Conservation (phyloP, 2,797 vertebrate species). For the Orestias chungarensis region DNA sequence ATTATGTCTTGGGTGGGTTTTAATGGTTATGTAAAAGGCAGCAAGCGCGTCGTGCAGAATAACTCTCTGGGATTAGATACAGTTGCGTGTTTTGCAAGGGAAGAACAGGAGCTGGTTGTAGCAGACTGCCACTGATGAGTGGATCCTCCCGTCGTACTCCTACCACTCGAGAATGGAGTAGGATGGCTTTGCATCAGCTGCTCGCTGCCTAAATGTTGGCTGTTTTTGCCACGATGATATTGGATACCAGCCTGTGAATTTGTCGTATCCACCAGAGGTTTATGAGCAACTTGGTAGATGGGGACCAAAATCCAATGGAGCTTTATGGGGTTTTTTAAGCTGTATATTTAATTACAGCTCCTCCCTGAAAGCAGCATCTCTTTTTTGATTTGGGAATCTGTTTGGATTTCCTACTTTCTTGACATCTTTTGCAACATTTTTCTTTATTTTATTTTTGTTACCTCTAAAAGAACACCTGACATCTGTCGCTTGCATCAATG, state of each 20-base stretch:
- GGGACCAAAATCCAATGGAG: too few species aligned
- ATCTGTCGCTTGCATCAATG: neutral
- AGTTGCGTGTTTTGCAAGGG: conserved; percentile 38
- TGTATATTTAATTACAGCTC: conserved; percentile 1
- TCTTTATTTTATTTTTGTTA: conserved; percentile 8
- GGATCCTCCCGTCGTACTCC: conserved; percentile 20
- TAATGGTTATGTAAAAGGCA: conserved; percentile 83
- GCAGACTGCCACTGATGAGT: conserved; percentile 41
- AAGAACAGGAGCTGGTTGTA: conserved; percentile 34
- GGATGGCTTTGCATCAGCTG: conserved; percentile 27
- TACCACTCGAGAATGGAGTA: conserved; percentile 14
- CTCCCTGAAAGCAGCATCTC: neutral
- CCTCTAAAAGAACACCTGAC: neutral
- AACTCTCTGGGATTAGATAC: conserved; percentile 82
- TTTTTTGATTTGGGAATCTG: neutral
- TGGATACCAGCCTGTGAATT: conserved; percentile 35
- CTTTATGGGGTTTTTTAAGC: too few species aligned
- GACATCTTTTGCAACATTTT: neutral
- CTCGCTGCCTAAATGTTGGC: conserved; percentile 13
- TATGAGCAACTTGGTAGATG: neutral
- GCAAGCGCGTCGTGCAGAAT: conserved; percentile 69
- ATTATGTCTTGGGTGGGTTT: conserved; percentile 70
- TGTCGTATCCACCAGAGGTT: neutral
- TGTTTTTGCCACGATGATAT: conserved; percentile 15
- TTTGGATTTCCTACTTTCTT: conserved; percentile 1